Evolutionary conservation across 30 jellyfish, hydroid and myxozoan genomes (phyloP), one percentile per base, ranked within the genome.

Genomic region (Mastigias papua): DNA sequence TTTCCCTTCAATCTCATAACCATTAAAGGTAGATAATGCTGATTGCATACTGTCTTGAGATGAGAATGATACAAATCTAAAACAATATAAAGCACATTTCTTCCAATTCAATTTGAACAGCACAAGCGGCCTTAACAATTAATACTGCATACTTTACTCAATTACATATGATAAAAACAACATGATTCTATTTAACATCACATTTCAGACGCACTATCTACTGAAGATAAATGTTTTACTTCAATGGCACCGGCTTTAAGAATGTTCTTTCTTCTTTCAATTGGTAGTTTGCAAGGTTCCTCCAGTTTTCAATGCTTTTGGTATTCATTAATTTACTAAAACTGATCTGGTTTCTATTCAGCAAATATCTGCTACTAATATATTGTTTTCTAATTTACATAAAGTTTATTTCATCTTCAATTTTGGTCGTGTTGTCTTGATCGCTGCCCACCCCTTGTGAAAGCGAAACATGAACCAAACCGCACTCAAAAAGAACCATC

Each of bases 1-100:
- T 25, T 85, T 68, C 1, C 98, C 98, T 54, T 92, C 92, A 65
- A 78, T 77, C 50, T 85, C 98, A 62, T 77, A 77, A 63, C 88
- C 89, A 81, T 86, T 79, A 69, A 78, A 57, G 49, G 22, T 78
- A 0, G 76, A 25, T 4, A 73, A 88, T 29, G 98, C 98, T 20
- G 57, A 32, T 34, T 58, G 69, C 19, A 83, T 94, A 28, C 83
- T 93, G 0, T 81, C 69, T 31, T 23, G 49, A 0, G 85, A 9
- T 35, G 77, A 62, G 60, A 85, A 92, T 31, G 92, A 89, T 29
- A 92, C 94, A 69, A 86, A 92, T 7, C 98, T 92, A 69, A 61
- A 74, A 22, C 25, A 67, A 48, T 16, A 57, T 57, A 5, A 3
- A 6, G 7, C 27, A 10, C 27, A 57, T 57, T 23, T 57, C 17